These are phyloP conservation scores for Triplophysa dalaica DNA, from an alignment of 2,113 vertebrate species.

Conservation along the genomic window DNA sequence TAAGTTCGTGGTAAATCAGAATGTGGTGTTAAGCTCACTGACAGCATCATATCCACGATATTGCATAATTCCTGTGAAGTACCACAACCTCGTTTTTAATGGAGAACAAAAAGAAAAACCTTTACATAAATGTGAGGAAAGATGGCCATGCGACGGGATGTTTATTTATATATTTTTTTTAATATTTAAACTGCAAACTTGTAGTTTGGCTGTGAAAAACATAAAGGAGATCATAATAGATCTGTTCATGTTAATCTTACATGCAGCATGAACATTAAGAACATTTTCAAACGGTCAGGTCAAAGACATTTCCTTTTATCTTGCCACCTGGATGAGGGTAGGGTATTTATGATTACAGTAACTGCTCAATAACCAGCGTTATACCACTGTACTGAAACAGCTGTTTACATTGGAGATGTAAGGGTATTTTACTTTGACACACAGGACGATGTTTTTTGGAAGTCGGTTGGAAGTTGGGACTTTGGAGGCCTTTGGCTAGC, in stretches of 20 bases:
- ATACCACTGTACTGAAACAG: neutral
- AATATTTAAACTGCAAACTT: neutral
- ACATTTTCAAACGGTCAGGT: neutral
- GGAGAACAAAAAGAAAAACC: neutral
- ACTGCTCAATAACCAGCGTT: neutral
- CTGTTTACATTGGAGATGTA: neutral
- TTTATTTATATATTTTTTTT: no score
- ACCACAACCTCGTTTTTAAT: neutral
- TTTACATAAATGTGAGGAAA: neutral
- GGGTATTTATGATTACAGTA: slow-evolving; percentile 16
- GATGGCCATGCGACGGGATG: neutral
- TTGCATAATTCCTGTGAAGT: slow-evolving; percentile 9
- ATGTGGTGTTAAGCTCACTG: slow-evolving; percentile 10
- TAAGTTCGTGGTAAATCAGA: slow-evolving; percentile 33
- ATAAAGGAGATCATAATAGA: neutral
- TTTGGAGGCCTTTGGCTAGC: neutral
- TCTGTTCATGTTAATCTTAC: neutral
- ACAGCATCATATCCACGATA: slow-evolving; percentile 16
- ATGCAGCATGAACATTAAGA: neutral
- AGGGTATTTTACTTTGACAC: neutral
- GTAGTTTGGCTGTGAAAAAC: neutral
- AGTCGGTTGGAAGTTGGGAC: neutral
- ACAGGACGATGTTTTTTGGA: neutral
- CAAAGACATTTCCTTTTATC: slow-evolving; percentile 29
- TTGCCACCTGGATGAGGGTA: slow-evolving; percentile 36